Base-by-base conservation (phyloP, 2,113 vertebrate genomes). In the Cheilinus undulatus region DNA sequence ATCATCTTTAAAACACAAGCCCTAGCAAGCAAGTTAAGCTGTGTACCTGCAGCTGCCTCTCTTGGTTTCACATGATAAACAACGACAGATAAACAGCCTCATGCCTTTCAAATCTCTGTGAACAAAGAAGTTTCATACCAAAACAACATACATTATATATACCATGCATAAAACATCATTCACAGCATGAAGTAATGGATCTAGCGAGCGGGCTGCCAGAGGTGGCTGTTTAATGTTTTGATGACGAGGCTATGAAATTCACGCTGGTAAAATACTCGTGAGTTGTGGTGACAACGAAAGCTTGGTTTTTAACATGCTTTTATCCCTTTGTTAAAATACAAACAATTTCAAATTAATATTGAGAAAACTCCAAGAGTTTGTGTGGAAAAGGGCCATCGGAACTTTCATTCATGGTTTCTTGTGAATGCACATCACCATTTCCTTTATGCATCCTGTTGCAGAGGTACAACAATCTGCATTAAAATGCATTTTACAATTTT, bases 81-180 rank as follows among this genome's bases (percentile, higher is more conserved):
- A 42, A 17, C 4, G 14, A 13, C 6, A 56, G 20, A 48, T 10
- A 15, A 13, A 50, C 17, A 24, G 42, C n/a, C 43, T 28, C 40
- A 11, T 56, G 13, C 22, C 8, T 38, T 67, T 13, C 22, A 63
- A 27, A 23, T 59, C 60, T 28, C 14, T 13, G 14, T 3, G 11
- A 63, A 68, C 54, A 76, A 72, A 46, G 48, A 48, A 14, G 13
- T 1, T 19, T 40, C 42, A 40, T 48, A 58, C 43, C 69, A 81
- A 27, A 77, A 62, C 30, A 28, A 14, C 9, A 62, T 36, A 34
- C 45, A 77, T 76, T 63, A 69, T 48, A 64, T 42, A 75, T 54
- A 56, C n/a, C 57, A 76, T 78, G 57, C 56, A 85, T 77, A 68
- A 74, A 71, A 61, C 48, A 79, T 67, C 7, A 15, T 26, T 42